These are phyloP conservation scores for Temnothorax curvispinosus DNA, from an alignment of 1,140 invertebrate genomes.

Conservation along the genomic window DNA sequence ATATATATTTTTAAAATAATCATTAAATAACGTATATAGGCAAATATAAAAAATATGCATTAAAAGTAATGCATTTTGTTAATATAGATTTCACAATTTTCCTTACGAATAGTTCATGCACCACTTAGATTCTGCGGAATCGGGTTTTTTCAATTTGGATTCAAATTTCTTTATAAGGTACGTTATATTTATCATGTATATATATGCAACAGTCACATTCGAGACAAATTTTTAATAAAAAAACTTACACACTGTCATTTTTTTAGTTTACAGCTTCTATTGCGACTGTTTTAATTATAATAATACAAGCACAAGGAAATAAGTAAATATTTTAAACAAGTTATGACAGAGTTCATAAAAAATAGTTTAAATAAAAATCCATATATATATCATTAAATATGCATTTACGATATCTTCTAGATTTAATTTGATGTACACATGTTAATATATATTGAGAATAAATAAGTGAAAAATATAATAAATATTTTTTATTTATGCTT, in stretches of 20 bases:
- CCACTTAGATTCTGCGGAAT: too few relatives aligned
- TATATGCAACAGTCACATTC: too few relatives aligned
- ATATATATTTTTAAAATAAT: background rate
- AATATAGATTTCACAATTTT: background rate
- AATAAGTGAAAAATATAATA: too few relatives aligned
- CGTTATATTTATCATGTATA: too few relatives aligned
- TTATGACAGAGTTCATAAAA: background rate
- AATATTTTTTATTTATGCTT: background rate
- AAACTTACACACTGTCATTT: too few relatives aligned
- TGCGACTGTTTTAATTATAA: background rate
- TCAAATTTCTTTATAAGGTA: too few relatives aligned
- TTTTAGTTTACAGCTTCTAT: background rate
- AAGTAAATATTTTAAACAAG: background rate
- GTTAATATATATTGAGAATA: too few relatives aligned
- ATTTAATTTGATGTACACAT: background rate
- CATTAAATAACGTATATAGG: background rate
- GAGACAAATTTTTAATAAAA: background rate
- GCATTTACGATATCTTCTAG: background rate
- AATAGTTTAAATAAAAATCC: background rate
- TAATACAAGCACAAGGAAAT: background rate
- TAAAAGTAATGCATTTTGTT: background rate
- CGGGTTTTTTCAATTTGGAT: too few relatives aligned
- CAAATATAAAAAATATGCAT: background rate
- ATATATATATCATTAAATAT: background rate
- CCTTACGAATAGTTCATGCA: too few relatives aligned